Conservation (phyloP, 2,888 invertebrate species). For the Apodemia zela region DNA sequence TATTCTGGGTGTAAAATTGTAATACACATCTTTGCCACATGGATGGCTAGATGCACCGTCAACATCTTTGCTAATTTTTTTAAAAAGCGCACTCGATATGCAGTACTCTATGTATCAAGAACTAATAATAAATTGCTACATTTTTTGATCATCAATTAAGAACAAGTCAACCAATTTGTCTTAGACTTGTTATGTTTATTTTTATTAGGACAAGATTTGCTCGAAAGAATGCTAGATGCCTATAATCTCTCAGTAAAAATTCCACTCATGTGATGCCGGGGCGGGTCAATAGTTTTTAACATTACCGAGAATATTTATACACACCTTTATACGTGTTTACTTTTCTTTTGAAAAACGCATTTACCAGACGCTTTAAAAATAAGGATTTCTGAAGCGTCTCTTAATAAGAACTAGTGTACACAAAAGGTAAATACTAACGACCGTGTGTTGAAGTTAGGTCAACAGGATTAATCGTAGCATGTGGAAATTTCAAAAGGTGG, state of each 20-base stretch:
- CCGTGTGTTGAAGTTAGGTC: conserved; percentile 1
- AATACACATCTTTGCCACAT: no score
- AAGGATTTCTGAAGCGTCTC: conserved; percentile 10
- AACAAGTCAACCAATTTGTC: no score
- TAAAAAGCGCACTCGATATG: no score
- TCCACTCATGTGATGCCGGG: not conserved
- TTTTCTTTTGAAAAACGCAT: not conserved
- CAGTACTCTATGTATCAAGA: no score
- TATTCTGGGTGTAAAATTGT: no score
- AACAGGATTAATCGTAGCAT: not conserved
- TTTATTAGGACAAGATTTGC: no score
- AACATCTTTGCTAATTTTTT: no score
- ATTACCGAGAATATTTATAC: not conserved
- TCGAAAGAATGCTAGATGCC: no score
- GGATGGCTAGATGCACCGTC: no score
- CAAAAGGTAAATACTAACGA: conserved; percentile 11
- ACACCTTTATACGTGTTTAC: not conserved
- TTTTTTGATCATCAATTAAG: no score
- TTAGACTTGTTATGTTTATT: no score
- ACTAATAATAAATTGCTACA: no score
- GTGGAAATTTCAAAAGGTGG: not conserved
- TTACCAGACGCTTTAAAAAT: not conserved
- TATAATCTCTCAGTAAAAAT: not conserved
- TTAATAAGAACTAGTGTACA: conserved; percentile 6
- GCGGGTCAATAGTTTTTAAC: not conserved